A percentile compares a stretch with the other conserved stretches of the same genome.
Evolutionary conservation across 1,140 invertebrate species (phyloP).

Genomic region (Plectrocnemia conspersa): DNA sequence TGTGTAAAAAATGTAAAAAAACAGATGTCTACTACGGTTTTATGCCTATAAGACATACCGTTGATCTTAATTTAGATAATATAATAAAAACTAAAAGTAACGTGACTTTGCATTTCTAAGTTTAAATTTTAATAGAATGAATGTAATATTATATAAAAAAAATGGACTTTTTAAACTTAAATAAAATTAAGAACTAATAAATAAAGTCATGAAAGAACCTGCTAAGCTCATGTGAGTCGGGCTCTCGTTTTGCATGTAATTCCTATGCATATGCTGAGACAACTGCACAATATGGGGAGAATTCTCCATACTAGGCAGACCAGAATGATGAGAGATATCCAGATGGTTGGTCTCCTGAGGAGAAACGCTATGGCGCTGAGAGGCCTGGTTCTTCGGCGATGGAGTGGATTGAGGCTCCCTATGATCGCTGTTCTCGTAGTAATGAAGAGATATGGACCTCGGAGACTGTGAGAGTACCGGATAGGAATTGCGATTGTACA

Average conservation of each 20-base stretch:
- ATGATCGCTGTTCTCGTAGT: background rate
- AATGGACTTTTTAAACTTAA: too few species aligned
- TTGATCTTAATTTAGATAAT: too few species aligned
- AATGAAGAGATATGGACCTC: background rate
- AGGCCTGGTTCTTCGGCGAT: conserved; percentile 16
- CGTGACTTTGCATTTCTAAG: too few species aligned
- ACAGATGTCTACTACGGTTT: too few species aligned
- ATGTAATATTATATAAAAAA: too few species aligned
- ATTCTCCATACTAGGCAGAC: conserved; percentile 11
- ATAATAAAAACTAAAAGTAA: too few species aligned
- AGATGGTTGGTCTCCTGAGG: conserved; percentile 21
- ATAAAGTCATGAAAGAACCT: background rate
- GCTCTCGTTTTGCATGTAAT: conserved; percentile 12
- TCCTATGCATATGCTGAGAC: conserved; percentile 20
- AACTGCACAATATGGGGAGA: conserved; percentile 27
- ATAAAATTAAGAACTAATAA: background rate
- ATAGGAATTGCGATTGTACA: conserved; percentile 2
- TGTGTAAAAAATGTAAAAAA: too few species aligned
- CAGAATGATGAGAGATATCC: conserved; percentile 18
- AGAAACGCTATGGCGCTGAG: conserved; percentile 27
- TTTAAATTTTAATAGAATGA: too few species aligned
- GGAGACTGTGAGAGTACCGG: conserved; percentile 9
- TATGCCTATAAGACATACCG: too few species aligned
- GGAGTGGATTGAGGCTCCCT: conserved; percentile 21
- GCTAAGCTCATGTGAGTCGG: conserved; percentile 1